A percentile compares a stretch with the other conserved stretches of the same genome.
Conservation (phyloP, 1,140 invertebrate genomes). For the Phymorhynchus buccinoides region DNA sequence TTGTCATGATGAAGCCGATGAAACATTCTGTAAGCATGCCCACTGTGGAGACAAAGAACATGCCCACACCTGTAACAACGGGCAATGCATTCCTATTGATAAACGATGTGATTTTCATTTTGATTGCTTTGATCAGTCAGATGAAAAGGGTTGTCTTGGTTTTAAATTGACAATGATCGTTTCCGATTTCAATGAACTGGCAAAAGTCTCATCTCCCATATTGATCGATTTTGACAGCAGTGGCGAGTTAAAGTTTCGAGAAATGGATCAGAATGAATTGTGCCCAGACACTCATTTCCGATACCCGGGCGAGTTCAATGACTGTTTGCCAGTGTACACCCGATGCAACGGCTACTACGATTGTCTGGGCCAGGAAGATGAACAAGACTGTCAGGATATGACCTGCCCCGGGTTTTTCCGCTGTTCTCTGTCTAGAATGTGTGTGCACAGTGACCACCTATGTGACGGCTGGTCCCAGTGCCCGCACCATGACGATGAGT, state of each 20-base stretch:
- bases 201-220: neutral
- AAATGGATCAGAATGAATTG: neutral
- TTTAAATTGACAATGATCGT: neutral
- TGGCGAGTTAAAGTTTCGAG: neutral
- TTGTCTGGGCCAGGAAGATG: conserved; percentile 32
- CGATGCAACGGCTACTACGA: conserved; percentile 34
- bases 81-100: neutral
- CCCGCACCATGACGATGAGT: conserved; percentile 29
- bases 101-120: neutral
- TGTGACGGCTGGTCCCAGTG: conserved; percentile 43
- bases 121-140: neutral
- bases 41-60: neutral
- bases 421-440: conserved; percentile 14
- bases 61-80: neutral
- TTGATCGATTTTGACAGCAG: neutral
- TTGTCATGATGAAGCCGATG: neutral
- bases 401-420: conserved; percentile 37
- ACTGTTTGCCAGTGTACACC: conserved; percentile 30
- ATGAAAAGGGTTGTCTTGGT: neutral
- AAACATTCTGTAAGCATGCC: neutral
- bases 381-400: conserved; percentile 15
- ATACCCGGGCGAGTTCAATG: neutral
- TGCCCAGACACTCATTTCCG: conserved; percentile 23
- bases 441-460: conserved; percentile 27
- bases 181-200: neutral